A percentile compares a stretch with the other conserved stretches of the same genome.
phyloP scores from a whole-genome alignment of 2,797 vertebrate genomes.

The Pitangus sulphuratus region DNA sequence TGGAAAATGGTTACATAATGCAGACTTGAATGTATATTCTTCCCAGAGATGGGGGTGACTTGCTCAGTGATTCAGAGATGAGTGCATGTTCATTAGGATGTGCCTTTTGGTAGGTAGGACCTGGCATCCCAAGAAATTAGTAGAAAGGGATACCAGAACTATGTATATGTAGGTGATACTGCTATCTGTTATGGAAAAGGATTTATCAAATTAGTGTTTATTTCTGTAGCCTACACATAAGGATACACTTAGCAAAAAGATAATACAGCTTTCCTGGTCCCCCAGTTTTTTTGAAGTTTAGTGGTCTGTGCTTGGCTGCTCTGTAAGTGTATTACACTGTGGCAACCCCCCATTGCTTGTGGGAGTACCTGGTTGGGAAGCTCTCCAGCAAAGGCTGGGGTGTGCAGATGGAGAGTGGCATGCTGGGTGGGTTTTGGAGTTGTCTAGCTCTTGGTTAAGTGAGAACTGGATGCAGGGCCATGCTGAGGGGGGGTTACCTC shows the following conservation, averaged over 20 bases:
- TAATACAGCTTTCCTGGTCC: background rate
- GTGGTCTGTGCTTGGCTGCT: background rate
- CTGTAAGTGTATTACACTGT: no score
- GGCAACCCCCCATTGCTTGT: rapidly evolving
- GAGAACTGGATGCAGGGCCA: rapidly evolving
- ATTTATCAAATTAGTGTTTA: background rate
- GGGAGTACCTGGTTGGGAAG: background rate
- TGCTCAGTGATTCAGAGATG: background rate
- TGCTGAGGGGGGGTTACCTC: background rate
- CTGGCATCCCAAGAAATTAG: background rate
- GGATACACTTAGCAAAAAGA: background rate
- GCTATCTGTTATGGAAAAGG: background rate
- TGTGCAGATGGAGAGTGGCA: no score
- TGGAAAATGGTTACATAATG: background rate
- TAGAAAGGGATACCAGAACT: background rate
- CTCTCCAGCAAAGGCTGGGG: background rate
- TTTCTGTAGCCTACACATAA: background rate
- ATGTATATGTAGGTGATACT: background rate
- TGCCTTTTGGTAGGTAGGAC: background rate
- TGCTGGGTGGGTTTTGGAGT: background rate
- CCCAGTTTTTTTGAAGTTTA: background rate
- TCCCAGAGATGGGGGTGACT: background rate
- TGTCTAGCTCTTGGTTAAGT: background rate
- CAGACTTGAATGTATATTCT: background rate
- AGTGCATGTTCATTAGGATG: background rate